Evolutionary conservation across 2,888 invertebrate genomes (phyloP), one percentile per base, ranked within the genome.

Genomic region (Agonum fuliginosum): DNA sequence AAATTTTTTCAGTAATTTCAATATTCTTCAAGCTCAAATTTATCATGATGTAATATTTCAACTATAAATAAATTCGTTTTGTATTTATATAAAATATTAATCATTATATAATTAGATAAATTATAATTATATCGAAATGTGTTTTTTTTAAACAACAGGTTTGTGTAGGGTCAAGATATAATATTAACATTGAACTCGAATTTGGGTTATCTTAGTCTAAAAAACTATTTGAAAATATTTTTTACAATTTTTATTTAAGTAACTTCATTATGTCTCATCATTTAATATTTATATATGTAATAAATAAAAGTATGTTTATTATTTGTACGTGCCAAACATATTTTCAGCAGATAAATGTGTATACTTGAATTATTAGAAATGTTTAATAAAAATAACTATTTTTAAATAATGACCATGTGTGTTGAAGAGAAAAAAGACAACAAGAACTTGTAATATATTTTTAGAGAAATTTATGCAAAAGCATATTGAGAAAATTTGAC

Each of bases 401-500:
- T 3, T 37, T 37, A 12, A 37, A 37, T n/a, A n/a, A 37, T n/a
- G 12, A 6, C 37, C 10, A 37, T 10, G 30, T 8, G 3, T 1
- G 10, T 30, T 30, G 24, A 19, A 54, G n/a, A n/a, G n/a, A n/a
- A 20, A 12, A 54, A 54, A 54, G 46, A 17, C 5, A 17, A 62
- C 20, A 24, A 30, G 10, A n/a, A 30, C 34, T 30, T 65, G 3
- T 30, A 65, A 6, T 17, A 1, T 10, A 37, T 37, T 37, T n/a
- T 12, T 51, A 51, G 14, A 12, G 48, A 17, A 14, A n/a, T 17
- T 27, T 3, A 8, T 1, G 2, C n/a, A 8, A 3, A 37, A 10
- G n/a, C 37, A 37, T 62, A 27, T 27, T 19, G 14, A n/a, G n/a
- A 41, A 41, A 14, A n/a, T 37, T 69, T 69, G 67, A 69, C 65